Conservation (phyloP, 2,797 vertebrate species). For the Anguilla anguilla region DNA sequence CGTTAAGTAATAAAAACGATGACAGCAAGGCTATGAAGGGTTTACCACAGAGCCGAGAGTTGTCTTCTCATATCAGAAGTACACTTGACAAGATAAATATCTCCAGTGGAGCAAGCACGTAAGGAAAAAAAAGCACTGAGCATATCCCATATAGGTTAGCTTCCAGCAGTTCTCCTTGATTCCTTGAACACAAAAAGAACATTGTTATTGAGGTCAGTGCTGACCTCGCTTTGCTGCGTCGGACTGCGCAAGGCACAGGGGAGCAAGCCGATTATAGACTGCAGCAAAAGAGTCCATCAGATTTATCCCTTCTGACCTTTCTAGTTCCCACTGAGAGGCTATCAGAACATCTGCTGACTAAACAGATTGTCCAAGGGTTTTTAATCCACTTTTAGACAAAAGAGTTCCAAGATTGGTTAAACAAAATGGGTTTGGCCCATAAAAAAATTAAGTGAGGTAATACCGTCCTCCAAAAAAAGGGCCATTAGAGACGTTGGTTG, state of each 20-base stretch:
- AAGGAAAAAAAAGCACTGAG: slow-evolving; percentile 66
- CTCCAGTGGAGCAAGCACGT: slow-evolving; percentile 80
- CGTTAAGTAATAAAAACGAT: neutral
- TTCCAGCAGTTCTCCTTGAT: slow-evolving; percentile 82
- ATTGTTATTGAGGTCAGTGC: slow-evolving; percentile 92
- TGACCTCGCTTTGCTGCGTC: slow-evolving; percentile 76
- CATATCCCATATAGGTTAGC: slow-evolving; percentile 78
- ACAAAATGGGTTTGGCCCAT: slow-evolving; percentile 90
- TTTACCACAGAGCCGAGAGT: slow-evolving; percentile 40
- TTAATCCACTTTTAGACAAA: slow-evolving; percentile 88
- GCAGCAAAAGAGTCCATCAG: slow-evolving; percentile 83
- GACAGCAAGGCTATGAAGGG: slow-evolving; percentile 39
- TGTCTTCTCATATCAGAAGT: slow-evolving; percentile 76
- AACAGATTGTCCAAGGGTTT: slow-evolving; percentile 99
- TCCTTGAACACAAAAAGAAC: slow-evolving; percentile 92
- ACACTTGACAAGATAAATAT: slow-evolving; percentile 81
- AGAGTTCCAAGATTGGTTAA: slow-evolving; percentile 69
- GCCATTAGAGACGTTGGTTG: slow-evolving; percentile 82
- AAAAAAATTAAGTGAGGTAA: slow-evolving; percentile 75
- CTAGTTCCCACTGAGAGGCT: slow-evolving; percentile 78
- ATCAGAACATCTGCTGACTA: slow-evolving; percentile 83
- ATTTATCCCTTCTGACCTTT: slow-evolving; percentile 87
- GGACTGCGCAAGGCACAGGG: slow-evolving; percentile 82
- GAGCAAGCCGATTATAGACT: slow-evolving; percentile 85
- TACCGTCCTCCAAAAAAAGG: slow-evolving; percentile 83